phyloP scores from a whole-genome alignment of 92 coral and sea anemone genomes.

The Phenganax stokvisi region DNA sequence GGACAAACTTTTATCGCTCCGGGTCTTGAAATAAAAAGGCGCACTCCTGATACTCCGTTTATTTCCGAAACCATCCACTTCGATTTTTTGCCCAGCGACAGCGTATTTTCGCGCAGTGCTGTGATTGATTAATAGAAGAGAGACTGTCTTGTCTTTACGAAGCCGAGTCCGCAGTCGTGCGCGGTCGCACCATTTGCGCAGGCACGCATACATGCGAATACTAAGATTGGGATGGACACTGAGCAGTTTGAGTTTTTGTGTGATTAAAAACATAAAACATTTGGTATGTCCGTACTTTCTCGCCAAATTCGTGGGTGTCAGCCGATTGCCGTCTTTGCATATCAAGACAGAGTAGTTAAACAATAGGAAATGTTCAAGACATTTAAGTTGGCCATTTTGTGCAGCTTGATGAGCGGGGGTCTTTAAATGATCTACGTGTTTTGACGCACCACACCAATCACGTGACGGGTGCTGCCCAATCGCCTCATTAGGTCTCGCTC shows the following conservation, averaged over 20 bases:
- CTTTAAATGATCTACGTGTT: constrained; percentile 70
- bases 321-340: constrained; percentile 71
- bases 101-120: constrained; percentile 58
- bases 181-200: constrained; percentile 94
- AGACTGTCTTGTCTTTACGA: constrained; percentile 76
- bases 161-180: constrained; percentile 74
- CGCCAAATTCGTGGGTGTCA: constrained; percentile 93
- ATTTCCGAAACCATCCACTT: constrained; percentile 64
- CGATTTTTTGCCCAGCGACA: constrained; percentile 82
- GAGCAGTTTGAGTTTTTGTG: constrained; percentile 88
- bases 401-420: constrained; percentile 94
- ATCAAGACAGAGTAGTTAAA: constrained; percentile 83
- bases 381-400: constrained; percentile 63
- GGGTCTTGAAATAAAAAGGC: neutral
- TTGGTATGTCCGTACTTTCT: constrained; percentile 72
- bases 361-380: constrained; percentile 72
- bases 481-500: constrained; percentile 87
- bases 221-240: constrained; percentile 66
- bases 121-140: constrained; percentile 73
- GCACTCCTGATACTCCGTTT: neutral
- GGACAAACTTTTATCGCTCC: neutral
- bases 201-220: constrained; percentile 68
- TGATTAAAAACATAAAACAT: constrained; percentile 82
- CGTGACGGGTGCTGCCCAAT: constrained; percentile 90
- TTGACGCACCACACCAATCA: constrained; percentile 78